Percentiles rank a stretch among this genome's conserved stretches.
These are phyloP conservation scores for Cephus spinipes DNA, from an alignment of 2,888 invertebrate species.

Conservation along the genomic window DNA sequence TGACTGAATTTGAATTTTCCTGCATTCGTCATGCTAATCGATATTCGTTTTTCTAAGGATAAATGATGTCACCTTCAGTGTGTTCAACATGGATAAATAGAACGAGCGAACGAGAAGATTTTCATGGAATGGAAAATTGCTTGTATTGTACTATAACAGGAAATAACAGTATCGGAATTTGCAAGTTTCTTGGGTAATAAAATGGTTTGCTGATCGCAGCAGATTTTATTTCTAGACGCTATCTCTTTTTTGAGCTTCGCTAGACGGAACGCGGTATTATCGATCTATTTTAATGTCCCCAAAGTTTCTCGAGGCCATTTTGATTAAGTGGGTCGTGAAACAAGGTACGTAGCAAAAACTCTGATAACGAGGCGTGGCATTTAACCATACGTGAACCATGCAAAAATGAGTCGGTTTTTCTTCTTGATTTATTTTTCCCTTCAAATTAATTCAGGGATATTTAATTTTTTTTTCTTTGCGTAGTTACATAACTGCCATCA, in stretches of 20 bases:
- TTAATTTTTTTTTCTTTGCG: background rate
- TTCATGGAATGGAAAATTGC: background rate
- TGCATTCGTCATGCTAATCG: background rate
- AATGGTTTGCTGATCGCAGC: background rate
- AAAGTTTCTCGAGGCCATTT: background rate
- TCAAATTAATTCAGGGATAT: background rate
- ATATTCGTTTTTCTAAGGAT: background rate
- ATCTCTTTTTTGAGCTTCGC: background rate
- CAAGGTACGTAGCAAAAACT: background rate
- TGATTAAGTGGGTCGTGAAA: background rate
- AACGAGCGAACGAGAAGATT: background rate
- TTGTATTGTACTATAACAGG: background rate
- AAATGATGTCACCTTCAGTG: background rate
- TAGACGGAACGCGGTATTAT: background rate
- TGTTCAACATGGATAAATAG: background rate
- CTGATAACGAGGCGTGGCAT: background rate
- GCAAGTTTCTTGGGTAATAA: background rate
- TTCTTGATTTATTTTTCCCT: background rate
- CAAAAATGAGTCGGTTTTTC: background rate
- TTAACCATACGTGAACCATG: background rate
- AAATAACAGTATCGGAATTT: background rate
- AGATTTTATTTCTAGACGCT: background rate
- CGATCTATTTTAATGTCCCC: background rate
- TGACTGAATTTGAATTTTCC: conserved; percentile 1
- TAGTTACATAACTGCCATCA: background rate